Evolutionary conservation across 2,797 vertebrate species (phyloP).

Genomic region (Platyrinchus mystaceus): DNA sequence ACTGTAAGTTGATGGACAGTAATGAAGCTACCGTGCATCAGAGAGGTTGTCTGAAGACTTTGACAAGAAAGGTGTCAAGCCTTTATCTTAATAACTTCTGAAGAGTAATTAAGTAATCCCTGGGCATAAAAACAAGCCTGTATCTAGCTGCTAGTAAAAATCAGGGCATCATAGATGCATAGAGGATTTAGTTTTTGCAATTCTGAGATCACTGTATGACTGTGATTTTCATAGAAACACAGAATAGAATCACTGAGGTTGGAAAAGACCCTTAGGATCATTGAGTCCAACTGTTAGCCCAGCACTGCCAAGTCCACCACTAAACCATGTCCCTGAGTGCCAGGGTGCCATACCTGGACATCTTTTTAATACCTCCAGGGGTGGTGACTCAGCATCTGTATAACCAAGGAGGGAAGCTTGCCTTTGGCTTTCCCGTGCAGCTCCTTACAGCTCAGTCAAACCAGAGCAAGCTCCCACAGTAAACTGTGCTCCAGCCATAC

Average conservation of each 20-base stretch:
- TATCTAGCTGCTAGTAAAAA: not conserved
- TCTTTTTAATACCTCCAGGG: not conserved
- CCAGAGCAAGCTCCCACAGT: not conserved
- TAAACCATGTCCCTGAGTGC: not conserved
- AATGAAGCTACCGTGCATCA: not conserved
- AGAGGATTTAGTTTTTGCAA: not conserved
- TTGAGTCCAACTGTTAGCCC: not conserved
- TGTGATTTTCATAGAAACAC: not conserved
- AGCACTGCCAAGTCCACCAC: not conserved
- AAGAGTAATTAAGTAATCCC: not conserved
- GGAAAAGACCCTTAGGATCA: not conserved
- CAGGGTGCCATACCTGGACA: fast-evolving
- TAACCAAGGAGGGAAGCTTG: not conserved
- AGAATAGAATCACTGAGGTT: not conserved
- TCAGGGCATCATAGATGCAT: not conserved
- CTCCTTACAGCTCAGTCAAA: not conserved
- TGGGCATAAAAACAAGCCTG: not conserved
- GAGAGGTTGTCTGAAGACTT: not conserved
- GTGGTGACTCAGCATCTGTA: not conserved
- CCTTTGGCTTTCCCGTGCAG: not conserved
- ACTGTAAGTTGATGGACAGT: not conserved
- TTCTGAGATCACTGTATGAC: not conserved
- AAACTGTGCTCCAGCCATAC: not conserved
- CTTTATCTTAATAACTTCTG: not conserved
- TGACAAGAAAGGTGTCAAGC: not conserved